These are phyloP conservation scores for Pristionchus arcanus DNA, from an alignment of 2,888 invertebrate genomes.

Conservation along the genomic window DNA sequence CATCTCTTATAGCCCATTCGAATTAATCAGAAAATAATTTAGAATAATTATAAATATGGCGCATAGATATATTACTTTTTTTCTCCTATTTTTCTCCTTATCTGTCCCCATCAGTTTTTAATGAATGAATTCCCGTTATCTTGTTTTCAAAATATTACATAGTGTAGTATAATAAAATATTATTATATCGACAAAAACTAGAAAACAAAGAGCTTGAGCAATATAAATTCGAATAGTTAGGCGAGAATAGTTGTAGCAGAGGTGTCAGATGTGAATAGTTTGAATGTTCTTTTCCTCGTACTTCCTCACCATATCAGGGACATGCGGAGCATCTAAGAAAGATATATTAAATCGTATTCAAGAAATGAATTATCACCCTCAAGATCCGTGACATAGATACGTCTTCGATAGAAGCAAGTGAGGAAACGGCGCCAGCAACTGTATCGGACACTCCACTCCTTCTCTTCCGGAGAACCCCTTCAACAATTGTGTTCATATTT, in stretches of 20 bases:
- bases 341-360: background rate
- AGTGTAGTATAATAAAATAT: too few species aligned
- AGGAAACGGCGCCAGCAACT: conserved; percentile 29
- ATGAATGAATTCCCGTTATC: too few species aligned
- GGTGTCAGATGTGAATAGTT: background rate
- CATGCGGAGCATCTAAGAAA: background rate
- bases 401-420: background rate
- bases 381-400: background rate
- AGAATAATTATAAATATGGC: too few species aligned
- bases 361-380: background rate
- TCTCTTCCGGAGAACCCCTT: background rate
- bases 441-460: background rate
- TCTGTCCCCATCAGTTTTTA: too few species aligned
- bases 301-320: conserved; percentile 20
- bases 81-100: too few species aligned
- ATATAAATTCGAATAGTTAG: background rate
- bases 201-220: background rate
- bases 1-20: background rate
- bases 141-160: too few species aligned
- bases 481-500: background rate
- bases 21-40: too few species aligned
- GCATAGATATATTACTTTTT: too few species aligned
- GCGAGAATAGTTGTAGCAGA: background rate
- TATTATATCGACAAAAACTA: background rate
- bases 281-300: conserved; percentile 17